Base-by-base conservation (phyloP, 2,797 vertebrate genomes). In the Pterois miles region DNA sequence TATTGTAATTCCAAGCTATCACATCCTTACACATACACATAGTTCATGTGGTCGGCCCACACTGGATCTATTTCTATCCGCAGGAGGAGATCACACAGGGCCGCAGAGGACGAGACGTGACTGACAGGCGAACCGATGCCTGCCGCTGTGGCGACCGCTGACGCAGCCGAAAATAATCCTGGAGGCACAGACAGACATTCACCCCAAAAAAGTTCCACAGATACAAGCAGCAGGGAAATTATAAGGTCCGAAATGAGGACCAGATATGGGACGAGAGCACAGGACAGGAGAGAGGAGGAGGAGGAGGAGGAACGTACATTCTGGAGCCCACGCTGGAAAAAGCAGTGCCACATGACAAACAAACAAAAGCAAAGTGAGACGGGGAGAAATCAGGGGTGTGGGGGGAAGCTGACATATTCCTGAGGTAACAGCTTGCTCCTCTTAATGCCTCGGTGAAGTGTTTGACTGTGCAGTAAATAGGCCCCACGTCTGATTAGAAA, bases 61-160 rank as follows among this genome's bases (percentile, higher is more conserved):
- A 59, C 20, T n/a, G 2, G 4, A 71, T 80, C 71, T 89, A 43
- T 88, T 85, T 85, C 67, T 12, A 36, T 70, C 43, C 20, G 2
- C 66, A 89, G 74, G 52, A 80, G 50, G 57, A 78, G 66, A 68
- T 85, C 66, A 80, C 27, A 48, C 71, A 65, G 56, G 50, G 48
- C 38, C 6, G 6, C 29, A 62, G 60, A 86, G 69, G 80, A 86
- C 48, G 7, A 73, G 64, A 76, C 16, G 14, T 57, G 88, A 93
- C 73, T 86, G 86, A 87, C 89, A 36, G 73, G 69, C 81, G 74
- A 86, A 86, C 82, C 85, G 74, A 86, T 76, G 64, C 54, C 84
- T 87, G 90, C 85, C 85, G 78, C 87, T 56, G 89, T 88, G 86
- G 92, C 88, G 89, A 88, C 91, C 85, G 3, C 88, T 72, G 83